Evolutionary conservation across 2,113 vertebrate species (phyloP).

Genomic region (Seriola rivoliana): DNA sequence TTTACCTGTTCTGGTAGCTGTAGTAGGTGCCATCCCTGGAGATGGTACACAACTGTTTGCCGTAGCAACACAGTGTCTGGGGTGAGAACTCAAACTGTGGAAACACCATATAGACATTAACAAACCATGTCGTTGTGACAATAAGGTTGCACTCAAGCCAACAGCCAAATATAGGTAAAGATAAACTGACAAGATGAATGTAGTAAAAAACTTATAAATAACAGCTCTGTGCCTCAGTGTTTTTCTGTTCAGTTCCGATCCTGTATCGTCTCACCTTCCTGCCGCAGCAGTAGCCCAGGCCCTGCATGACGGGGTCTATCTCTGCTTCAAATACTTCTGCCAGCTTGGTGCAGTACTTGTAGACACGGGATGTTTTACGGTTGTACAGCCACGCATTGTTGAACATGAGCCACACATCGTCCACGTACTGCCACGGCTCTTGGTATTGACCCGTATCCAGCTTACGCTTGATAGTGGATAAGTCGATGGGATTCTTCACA

Average conservation of each 20-base stretch:
- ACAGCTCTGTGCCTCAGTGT: not conserved
- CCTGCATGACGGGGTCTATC: slow-evolving; percentile 98
- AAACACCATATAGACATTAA: slow-evolving; percentile 62
- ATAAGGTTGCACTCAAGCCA: not conserved
- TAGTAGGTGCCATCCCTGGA: slow-evolving; percentile 97
- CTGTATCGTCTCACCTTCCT: slow-evolving; percentile 88
- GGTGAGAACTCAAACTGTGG: slow-evolving; percentile 98
- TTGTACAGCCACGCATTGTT: slow-evolving; percentile 99
- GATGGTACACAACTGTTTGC: slow-evolving; percentile 98
- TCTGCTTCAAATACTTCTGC: slow-evolving; percentile 98
- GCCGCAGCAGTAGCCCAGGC: slow-evolving; percentile 97
- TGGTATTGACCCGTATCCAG: slow-evolving; percentile 98
- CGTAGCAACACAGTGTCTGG: slow-evolving; percentile 98
- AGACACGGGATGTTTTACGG: slow-evolving; percentile 97
- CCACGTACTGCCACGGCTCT: slow-evolving; percentile 99
- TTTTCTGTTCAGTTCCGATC: not conserved
- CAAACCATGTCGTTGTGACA: not conserved
- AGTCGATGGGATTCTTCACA: slow-evolving; percentile 97
- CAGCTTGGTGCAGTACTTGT: slow-evolving; percentile 98
- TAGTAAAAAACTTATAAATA: not conserved
- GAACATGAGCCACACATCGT: slow-evolving; percentile 99
- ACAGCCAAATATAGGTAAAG: not conserved
- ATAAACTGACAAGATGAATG: not conserved
- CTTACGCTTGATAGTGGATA: slow-evolving; percentile 98
- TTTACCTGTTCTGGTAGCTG: slow-evolving; percentile 99